phyloP scores from a whole-genome alignment of 37 sponge, comb jelly and placozoan species.

The Crambe crambe region DNA sequence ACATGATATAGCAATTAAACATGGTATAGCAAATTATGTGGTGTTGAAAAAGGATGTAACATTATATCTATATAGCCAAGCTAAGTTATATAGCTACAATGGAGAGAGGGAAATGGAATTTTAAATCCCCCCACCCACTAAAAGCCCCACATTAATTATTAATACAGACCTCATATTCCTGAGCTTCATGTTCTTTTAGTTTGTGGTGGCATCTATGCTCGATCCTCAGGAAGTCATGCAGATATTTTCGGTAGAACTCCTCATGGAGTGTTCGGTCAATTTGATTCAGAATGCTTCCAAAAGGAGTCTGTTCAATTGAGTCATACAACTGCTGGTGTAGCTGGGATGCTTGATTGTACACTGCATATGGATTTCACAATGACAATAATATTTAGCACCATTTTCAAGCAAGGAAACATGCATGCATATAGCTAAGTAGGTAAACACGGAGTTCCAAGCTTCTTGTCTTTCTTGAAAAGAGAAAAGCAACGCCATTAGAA shows the following conservation, averaged over 20 bases:
- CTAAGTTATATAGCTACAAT: neutral
- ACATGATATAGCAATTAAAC: neutral
- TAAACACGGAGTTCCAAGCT: no score
- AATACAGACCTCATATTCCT: conserved; percentile 35
- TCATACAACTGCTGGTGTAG: conserved; percentile 40
- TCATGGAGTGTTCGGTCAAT: conserved; percentile 17
- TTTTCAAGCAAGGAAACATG: no score
- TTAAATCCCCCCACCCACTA: no score
- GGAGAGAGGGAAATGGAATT: neutral
- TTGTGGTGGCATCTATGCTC: conserved; percentile 47
- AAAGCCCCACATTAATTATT: neutral
- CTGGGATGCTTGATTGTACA: neutral
- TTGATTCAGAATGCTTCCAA: conserved; percentile 28
- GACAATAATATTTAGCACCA: neutral
- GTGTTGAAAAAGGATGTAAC: no score
- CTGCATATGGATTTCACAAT: neutral
- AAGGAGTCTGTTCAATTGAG: conserved; percentile 15
- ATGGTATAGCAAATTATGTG: neutral
- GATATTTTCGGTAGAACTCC: conserved; percentile 47
- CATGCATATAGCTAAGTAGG: no score
- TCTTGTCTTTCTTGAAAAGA: no score
- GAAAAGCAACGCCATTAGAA: no score
- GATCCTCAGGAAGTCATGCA: conserved; percentile 57
- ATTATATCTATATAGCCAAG: no score
- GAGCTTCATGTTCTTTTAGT: neutral